These are phyloP conservation scores for Bombus balteatus DNA, from an alignment of 1,140 invertebrate genomes.

Conservation along the genomic window DNA sequence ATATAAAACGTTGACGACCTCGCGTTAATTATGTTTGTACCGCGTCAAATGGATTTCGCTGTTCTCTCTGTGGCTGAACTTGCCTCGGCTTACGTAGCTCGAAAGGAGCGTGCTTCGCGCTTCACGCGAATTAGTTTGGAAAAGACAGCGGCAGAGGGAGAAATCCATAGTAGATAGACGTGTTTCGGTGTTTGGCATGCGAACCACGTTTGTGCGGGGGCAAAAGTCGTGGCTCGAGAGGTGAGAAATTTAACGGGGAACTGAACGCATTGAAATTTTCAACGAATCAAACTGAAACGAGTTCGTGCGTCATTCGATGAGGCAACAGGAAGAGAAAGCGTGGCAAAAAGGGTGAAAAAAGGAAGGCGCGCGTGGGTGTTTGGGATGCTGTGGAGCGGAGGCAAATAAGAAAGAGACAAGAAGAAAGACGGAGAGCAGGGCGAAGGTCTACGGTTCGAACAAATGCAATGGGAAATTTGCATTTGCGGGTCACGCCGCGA, in stretches of 20 bases:
- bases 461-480: slow-evolving; percentile 43
- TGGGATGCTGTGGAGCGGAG: too few species aligned
- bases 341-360: not conserved
- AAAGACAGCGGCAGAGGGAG: too few species aligned
- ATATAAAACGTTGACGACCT: too few species aligned
- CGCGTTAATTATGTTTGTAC: too few species aligned
- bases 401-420: not conserved
- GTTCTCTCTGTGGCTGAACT: too few species aligned
- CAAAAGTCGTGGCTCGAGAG: not conserved
- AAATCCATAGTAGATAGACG: too few species aligned
- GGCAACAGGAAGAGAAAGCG: slow-evolving; percentile 16
- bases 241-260: not conserved
- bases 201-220: not conserved
- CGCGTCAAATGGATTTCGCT: too few species aligned
- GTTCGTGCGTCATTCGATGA: not conserved
- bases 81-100: too few species aligned
- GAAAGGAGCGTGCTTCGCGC: too few species aligned
- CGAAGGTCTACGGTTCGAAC: slow-evolving; percentile 35
- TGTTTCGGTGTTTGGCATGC: too few species aligned
- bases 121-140: too few species aligned
- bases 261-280: not conserved
- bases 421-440: not conserved
- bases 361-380: slow-evolving; percentile 12
- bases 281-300: not conserved
- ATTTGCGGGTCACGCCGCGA: slow-evolving; percentile 38